Base-by-base conservation (phyloP, 2,113 vertebrate genomes). In the Meleagris gallopavo region DNA sequence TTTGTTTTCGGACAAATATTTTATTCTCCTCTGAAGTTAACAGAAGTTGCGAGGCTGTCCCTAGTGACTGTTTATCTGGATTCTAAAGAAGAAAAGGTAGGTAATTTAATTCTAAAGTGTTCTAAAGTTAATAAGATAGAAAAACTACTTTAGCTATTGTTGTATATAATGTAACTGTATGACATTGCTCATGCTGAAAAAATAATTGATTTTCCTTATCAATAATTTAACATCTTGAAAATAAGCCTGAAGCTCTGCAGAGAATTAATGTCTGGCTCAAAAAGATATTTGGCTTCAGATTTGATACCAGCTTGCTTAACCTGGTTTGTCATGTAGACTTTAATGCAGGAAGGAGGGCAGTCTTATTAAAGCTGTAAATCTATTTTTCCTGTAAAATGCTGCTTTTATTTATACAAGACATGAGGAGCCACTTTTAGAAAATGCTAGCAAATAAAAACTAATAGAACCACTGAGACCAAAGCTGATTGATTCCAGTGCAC, bases 291-390 rank as follows among this genome's bases (percentile, higher is more conserved):
- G 82, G 43, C 78, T 87, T 88, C 75, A 82, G 73, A 92, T 94
- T 72, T 73, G 79, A 86, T 89, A 80, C 57, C 65, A 93, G 79
- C 50, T 93, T 94, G 69, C 87, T 92, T 94, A 95, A 87, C 40
- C 45, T 95, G 65, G 79, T 95, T 94, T 93, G 73, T 96, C 72
- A 80, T 91, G 58, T 83, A 83, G 80, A 73, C 43, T 66, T 55
- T 62, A 93, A 72, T 89, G 71, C 76, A 86, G 93, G 75, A 91
- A 93, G 74, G 46, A 95, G 38, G 32, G 38, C 54, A 58, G 69
- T 69, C 79, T 96, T 91, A 95, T 95, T 95, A 90, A 94, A 91
- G 78, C 80, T 94, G 83, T 94, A 94, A 96, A 89, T 95, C 94
- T 95, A 60, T 84, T 94, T 27, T 93, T 96, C 85, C 66, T 90